A percentile compares a stretch with the other conserved stretches of the same genome.
These are phyloP conservation scores for Ostrea denselamellosa DNA, from an alignment of 1,140 invertebrate genomes.

Conservation along the genomic window DNA sequence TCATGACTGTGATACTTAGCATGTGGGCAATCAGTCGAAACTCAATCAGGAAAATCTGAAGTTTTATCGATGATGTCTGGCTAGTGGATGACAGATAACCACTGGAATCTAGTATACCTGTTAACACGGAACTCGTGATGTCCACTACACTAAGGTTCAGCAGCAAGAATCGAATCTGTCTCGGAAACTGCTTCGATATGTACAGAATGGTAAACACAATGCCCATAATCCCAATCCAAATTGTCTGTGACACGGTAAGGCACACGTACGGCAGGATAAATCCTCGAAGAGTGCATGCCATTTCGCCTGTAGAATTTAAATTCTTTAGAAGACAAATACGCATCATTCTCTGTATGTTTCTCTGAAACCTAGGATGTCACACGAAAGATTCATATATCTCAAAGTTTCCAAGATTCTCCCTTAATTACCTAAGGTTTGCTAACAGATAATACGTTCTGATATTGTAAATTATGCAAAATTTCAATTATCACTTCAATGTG, in stretches of 20 bases:
- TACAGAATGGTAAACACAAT: neutral
- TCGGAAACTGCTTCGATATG: slow-evolving; percentile 18
- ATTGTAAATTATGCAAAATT: neutral
- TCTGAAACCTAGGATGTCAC: neutral
- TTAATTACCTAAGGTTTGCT: no score
- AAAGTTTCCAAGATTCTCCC: no score
- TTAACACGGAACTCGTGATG: neutral
- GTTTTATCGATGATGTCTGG: neutral
- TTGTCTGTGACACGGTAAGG: neutral
- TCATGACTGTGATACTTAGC: neutral
- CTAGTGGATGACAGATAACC: neutral
- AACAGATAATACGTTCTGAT: neutral
- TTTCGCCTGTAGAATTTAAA: neutral
- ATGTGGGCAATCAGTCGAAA: neutral
- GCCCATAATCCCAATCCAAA: neutral
- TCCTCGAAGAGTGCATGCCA: neutral
- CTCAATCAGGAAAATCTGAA: slow-evolving; percentile 14
- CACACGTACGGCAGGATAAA: neutral
- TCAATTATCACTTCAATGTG: neutral
- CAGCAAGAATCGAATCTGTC: neutral
- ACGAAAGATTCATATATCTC: no score
- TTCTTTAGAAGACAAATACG: neutral
- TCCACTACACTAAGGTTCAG: neutral
- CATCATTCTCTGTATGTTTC: neutral
- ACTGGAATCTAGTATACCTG: neutral